phyloP scores from a whole-genome alignment of 2,888 invertebrate genomes.

The Julus scandinavius region DNA sequence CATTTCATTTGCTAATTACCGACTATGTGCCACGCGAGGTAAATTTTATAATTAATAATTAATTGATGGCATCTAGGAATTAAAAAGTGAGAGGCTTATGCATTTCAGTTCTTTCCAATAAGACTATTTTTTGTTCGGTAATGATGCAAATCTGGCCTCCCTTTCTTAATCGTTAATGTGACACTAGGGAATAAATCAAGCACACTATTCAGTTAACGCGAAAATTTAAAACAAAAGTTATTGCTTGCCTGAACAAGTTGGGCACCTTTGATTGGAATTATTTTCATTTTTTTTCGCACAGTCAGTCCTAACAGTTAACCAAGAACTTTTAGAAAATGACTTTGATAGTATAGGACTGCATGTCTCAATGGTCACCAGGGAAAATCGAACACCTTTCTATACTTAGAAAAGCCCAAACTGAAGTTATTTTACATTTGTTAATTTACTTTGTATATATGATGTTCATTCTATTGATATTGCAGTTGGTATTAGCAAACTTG shows the following conservation, averaged over 20 bases:
- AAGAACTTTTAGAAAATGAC: too few species aligned
- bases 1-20: not conserved
- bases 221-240: not conserved
- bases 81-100: slow-evolving; percentile 26
- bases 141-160: not conserved
- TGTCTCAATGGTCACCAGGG: too few species aligned
- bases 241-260: not conserved
- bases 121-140: not conserved
- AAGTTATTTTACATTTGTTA: too few species aligned
- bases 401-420: too few species aligned
- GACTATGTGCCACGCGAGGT: not conserved
- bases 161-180: not conserved
- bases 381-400: too few species aligned
- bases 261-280: not conserved
- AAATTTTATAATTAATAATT: slow-evolving; percentile 10
- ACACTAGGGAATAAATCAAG: not conserved
- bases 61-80: slow-evolving; percentile 24
- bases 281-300: too few species aligned
- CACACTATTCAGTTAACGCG: not conserved
- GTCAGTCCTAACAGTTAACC: too few species aligned
- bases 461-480: too few species aligned
- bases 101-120: not conserved
- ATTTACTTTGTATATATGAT: too few species aligned
- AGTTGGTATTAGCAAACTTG: too few species aligned
- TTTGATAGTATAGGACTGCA: too few species aligned